phyloP scores from a whole-genome alignment of 2,888 invertebrate genomes.

The Parasteatoda lunata region DNA sequence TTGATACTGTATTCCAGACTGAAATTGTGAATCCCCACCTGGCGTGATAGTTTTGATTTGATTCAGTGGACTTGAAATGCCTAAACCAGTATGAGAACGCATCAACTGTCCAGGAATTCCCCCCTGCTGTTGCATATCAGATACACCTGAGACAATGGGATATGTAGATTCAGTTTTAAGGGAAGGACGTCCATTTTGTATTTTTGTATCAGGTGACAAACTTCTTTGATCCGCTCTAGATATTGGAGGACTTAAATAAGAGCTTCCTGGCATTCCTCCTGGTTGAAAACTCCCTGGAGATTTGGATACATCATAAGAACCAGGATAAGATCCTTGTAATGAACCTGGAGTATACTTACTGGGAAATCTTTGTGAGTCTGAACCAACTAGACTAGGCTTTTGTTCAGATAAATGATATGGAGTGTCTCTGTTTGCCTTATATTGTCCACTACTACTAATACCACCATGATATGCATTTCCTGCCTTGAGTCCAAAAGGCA shows the following conservation, averaged over 20 bases:
- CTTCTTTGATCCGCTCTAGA: too few relatives aligned
- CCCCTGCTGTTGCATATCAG: background rate
- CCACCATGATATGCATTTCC: constrained; percentile 53
- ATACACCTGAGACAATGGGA: too few relatives aligned
- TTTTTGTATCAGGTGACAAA: too few relatives aligned
- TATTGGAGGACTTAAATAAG: background rate
- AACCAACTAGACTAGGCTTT: constrained; percentile 11
- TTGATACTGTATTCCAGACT: too few relatives aligned
- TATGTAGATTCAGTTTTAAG: too few relatives aligned
- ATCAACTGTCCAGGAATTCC: background rate
- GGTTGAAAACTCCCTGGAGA: background rate
- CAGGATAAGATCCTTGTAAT: background rate
- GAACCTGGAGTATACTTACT: background rate
- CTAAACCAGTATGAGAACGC: background rate
- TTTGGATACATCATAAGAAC: background rate
- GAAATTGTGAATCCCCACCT: too few relatives aligned
- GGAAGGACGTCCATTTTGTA: too few relatives aligned
- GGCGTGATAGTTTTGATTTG: too few relatives aligned
- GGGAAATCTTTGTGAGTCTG: background rate
- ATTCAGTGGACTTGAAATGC: background rate
- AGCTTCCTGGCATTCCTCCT: background rate
- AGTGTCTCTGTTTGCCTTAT: constrained; percentile 24
- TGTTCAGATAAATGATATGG: constrained; percentile 31
- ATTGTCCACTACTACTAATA: constrained; percentile 47
- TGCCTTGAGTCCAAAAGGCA: constrained; percentile 53